Evolutionary conservation across 2,113 vertebrate species (phyloP).

Genomic region (Athene cunicularia): DNA sequence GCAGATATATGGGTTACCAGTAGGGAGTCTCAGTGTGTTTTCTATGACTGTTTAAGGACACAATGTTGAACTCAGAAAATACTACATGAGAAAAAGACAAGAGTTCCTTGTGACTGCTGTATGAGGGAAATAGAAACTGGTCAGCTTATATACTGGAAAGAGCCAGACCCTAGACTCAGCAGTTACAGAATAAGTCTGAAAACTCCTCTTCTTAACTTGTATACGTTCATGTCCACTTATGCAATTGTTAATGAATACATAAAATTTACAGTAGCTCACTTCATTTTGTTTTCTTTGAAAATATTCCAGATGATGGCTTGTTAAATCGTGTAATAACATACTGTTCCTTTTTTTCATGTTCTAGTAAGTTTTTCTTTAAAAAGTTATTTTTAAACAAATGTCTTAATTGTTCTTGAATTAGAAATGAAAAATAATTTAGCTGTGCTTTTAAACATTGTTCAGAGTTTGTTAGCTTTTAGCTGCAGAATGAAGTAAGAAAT

Average conservation of each 20-base stretch:
- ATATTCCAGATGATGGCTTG: background rate
- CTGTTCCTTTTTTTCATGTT: background rate
- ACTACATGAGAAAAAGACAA: background rate
- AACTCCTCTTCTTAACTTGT: background rate
- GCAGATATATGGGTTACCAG: conserved; percentile 31
- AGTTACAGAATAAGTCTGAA: background rate
- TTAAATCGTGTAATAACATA: background rate
- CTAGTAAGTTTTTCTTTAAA: background rate
- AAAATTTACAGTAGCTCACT: background rate
- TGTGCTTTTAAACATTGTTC: background rate
- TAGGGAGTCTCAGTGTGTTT: conserved; percentile 60
- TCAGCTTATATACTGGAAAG: background rate
- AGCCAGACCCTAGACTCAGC: background rate
- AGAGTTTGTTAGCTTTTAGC: background rate
- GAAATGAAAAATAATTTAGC: background rate
- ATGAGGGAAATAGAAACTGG: background rate
- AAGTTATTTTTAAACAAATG: background rate
- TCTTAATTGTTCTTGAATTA: background rate
- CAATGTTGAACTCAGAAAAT: background rate
- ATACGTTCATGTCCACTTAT: background rate
- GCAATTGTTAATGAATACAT: background rate
- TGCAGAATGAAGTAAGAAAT: background rate
- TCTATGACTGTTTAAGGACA: background rate
- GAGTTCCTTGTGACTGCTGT: background rate
- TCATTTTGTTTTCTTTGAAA: background rate